Base-by-base conservation (phyloP, 64 coral and sea anemone genomes). In the Montipora capricornis region DNA sequence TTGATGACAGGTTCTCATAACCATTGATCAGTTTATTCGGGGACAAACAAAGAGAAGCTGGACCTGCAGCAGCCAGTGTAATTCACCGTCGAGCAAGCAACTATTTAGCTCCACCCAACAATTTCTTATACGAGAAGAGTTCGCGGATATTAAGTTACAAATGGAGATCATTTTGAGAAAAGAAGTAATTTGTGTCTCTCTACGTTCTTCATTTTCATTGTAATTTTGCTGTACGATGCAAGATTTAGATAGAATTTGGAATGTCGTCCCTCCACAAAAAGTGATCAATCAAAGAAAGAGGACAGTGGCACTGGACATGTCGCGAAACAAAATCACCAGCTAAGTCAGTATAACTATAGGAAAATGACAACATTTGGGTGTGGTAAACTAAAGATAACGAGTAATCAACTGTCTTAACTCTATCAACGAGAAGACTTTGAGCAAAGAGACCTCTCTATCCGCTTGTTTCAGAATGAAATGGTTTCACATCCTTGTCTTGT, bases 391-490 rank as follows among this genome's bases (percentile, higher is more conserved):
- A 11, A 19, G 19, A 49, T 78, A 5, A 46, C 45, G 17, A 48
- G 1, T 78, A 50, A 71, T 24, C 68, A 24, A 57, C 53, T 57
- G 68, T 17, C 68, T 4, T 19, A 5, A 20, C 68, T 20, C 20
- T 24, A 6, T 5, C 68, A 71, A 9, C 45, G 11, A 12, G 45
- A 14, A 64, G 61, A 14, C 61, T 64, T 5, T 8, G 53, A 57
- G 61, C 14, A 64, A 64, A 64, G 61, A 64, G 3, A 12, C 61
- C 47, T 12, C 46, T 8, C 7, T 10, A 15, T 70, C 48, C 20
- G 4, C 17, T 64, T 50, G 62, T 24, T 7, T 17, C 64, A 71
- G 7, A 71, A 86, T 86, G 82, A 86, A 86, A 86, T 49, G 61
- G 17, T 71, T 49, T 22, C 71, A 14, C 44, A 19, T 7, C 64